Base-by-base conservation (phyloP, 1,140 invertebrate species). In the Rhynchophorus ferrugineus region DNA sequence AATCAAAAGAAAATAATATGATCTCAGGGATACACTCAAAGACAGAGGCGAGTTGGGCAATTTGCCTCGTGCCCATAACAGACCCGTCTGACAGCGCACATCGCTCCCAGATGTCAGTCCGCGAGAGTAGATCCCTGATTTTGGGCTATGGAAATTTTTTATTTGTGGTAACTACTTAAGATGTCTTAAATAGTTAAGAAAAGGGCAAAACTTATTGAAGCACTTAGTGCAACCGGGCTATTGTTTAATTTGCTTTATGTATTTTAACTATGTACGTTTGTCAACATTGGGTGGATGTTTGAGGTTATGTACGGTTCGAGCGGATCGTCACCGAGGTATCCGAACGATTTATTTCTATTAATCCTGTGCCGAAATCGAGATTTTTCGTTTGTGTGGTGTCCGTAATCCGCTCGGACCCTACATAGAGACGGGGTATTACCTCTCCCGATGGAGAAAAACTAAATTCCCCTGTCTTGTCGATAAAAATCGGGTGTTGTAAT, bases 201-300 rank as follows among this genome's bases (percentile, higher is more conserved):
- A 60, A 62, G 66, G 68, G 66, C 66, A 68, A 69, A 69, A 68
- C 58, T 58, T 65, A 60, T 67, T 66, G 67, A 61, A 69, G 68
- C 66, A 69, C 66, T 68, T 56, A 43, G 66, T 68, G 66, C 66
- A 69, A 69, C 68, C 66, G 68, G 68, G 68, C 68, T 69, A 69
- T 69, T 65, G 63, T 49, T 60, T 61, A 19, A 38, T 55, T 49
- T 55, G 51, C n/a, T 55, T 19, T 55, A 49, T 55, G 53, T 55
- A 49, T 55, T 60, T 59, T 45, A 54, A 57, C 57, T 63, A 49
- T 61, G 50, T 58, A 53, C 59, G 42, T 39, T 18, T 57, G 62
- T 61, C 60, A 56, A 42, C 34, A 51, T 53, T 45, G 53, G 54
- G 51, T 55, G 35, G 43, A 34, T 38, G 19, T 35, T 33, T 45